Percentiles rank a stretch among this genome's conserved stretches.
phyloP scores from a whole-genome alignment of 2,797 vertebrate genomes.

The Leptatherina wallacei region DNA sequence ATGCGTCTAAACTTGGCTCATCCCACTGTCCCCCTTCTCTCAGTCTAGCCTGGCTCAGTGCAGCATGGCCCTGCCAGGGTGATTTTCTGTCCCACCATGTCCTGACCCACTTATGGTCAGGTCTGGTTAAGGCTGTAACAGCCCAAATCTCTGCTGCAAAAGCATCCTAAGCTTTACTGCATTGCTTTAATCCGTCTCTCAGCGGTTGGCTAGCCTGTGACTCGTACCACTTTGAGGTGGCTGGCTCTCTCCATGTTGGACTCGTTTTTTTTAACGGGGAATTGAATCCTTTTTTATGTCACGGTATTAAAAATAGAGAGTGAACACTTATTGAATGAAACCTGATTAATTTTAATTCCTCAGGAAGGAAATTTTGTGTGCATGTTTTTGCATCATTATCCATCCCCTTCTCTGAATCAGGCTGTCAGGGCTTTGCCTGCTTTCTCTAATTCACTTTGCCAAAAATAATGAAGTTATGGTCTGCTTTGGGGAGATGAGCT shows the following conservation, averaged over 20 bases:
- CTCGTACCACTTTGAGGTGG: conserved; percentile 1
- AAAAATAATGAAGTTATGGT: conserved; percentile 52
- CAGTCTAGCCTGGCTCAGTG: conserved; percentile 24
- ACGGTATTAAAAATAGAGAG: not conserved
- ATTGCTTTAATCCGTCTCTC: conserved; percentile 57
- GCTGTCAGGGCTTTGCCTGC: conserved; percentile 44
- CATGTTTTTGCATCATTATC: conserved; percentile 14
- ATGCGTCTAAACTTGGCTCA: conserved; percentile 58
- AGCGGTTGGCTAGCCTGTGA: conserved; percentile 29
- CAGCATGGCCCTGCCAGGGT: conserved; percentile 15
- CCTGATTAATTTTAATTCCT: not conserved
- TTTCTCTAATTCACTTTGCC: conserved; percentile 55
- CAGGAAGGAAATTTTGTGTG: not conserved
- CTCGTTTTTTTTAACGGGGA: not conserved
- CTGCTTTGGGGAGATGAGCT: conserved; percentile 31
- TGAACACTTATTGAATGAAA: not conserved
- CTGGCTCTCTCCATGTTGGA: not conserved
- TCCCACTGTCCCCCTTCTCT: conserved; percentile 33
- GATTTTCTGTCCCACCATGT: conserved; percentile 43
- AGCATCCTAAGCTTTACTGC: conserved; percentile 27
- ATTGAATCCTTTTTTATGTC: not conserved
- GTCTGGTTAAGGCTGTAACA: conserved; percentile 49
- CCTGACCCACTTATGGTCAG: conserved; percentile 69
- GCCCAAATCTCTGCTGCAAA: conserved; percentile 42
- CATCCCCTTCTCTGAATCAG: conserved; percentile 52